A percentile compares a stretch with the other conserved stretches of the same genome.
Evolutionary conservation across 2,888 invertebrate genomes (phyloP).

Genomic region (Agriopis leucophaearia): DNA sequence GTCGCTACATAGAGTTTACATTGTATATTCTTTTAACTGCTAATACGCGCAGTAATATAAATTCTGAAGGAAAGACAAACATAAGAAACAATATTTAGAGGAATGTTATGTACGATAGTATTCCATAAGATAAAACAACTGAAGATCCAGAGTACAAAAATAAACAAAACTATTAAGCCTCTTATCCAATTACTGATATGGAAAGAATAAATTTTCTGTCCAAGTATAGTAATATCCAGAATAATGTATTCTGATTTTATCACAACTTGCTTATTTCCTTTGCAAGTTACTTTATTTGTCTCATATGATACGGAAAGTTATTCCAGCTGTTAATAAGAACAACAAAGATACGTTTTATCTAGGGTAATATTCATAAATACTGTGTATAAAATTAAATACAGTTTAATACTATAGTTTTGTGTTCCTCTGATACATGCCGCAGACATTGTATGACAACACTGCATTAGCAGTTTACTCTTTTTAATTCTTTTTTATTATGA

Average conservation of each 20-base stretch:
- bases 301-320: conserved; percentile 23
- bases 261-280: conserved; percentile 11
- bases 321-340: conserved; percentile 8
- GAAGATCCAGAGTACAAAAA: conserved; percentile 6
- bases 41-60: background rate
- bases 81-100: too few relatives aligned
- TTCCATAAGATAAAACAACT: background rate
- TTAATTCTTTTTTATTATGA: too few relatives aligned
- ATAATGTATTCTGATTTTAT: conserved; percentile 20
- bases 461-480: too few relatives aligned
- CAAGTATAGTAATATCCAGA: conserved; percentile 5
- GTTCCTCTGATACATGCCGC: too few relatives aligned
- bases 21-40: conserved; percentile 1
- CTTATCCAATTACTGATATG: conserved; percentile 27
- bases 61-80: background rate
- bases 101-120: background rate
- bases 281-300: conserved; percentile 25
- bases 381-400: background rate
- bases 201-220: conserved; percentile 9
- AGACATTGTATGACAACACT: too few relatives aligned
- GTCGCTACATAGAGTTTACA: too few relatives aligned
- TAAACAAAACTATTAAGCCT: conserved; percentile 19
- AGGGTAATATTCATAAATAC: conserved; percentile 11
- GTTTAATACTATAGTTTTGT: background rate
- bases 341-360: conserved; percentile 14